Evolutionary conservation across 1,140 invertebrate species (phyloP).

Genomic region (Carcinoscorpius rotundicauda): DNA sequence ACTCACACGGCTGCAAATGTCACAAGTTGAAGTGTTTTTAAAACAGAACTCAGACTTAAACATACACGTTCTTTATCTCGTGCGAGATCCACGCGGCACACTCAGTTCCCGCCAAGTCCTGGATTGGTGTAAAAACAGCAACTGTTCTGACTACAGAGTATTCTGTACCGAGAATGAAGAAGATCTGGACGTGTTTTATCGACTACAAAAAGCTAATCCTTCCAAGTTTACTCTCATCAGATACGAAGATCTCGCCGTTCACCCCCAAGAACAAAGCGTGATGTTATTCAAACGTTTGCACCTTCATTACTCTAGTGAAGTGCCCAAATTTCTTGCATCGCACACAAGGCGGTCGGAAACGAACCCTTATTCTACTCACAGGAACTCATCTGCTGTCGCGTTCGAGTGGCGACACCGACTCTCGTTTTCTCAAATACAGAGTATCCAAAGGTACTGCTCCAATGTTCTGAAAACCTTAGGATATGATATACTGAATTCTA

Average conservation of each 20-base stretch:
- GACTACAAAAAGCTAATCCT: slow-evolving; percentile 53
- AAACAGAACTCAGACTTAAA: slow-evolving; percentile 10
- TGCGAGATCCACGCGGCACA: slow-evolving; percentile 74
- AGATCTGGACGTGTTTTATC: slow-evolving; percentile 46
- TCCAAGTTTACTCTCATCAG: slow-evolving; percentile 38
- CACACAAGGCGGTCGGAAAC: slow-evolving; percentile 17
- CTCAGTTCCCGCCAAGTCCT: slow-evolving; percentile 70
- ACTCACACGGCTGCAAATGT: slow-evolving; percentile 18
- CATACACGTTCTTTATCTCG: slow-evolving; percentile 56
- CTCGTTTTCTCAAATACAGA: slow-evolving; percentile 4
- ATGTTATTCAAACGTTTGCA: slow-evolving; percentile 62
- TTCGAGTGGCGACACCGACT: slow-evolving; percentile 11
- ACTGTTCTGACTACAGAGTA: slow-evolving; percentile 60
- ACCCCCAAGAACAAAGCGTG: slow-evolving; percentile 53
- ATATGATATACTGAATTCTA: background rate
- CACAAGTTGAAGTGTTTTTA: slow-evolving; percentile 8
- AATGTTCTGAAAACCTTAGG: slow-evolving; percentile 7
- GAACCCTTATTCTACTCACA: slow-evolving; percentile 16
- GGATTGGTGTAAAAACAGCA: slow-evolving; percentile 68
- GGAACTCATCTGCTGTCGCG: slow-evolving; percentile 13
- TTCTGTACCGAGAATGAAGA: slow-evolving; percentile 68
- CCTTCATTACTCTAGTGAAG: slow-evolving; percentile 30
- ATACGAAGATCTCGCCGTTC: slow-evolving; percentile 73
- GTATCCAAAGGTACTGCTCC: slow-evolving; percentile 9
- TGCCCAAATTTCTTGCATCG: slow-evolving; percentile 18